These are phyloP conservation scores for Diabrotica undecimpunctata DNA, from an alignment of 1,140 invertebrate genomes.

Conservation along the genomic window DNA sequence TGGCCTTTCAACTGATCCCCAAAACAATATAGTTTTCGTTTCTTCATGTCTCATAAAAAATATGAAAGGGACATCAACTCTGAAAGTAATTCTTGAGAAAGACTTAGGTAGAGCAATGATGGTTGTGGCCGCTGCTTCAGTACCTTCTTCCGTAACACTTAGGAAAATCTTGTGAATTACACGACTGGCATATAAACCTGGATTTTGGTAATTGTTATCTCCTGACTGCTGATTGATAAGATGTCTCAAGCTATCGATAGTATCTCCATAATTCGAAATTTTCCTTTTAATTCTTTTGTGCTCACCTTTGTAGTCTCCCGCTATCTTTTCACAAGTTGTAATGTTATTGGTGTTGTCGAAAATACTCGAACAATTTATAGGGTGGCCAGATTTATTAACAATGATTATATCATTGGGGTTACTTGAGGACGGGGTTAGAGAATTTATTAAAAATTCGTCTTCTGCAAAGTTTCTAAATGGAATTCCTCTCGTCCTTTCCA, in stretches of 20 bases:
- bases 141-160: slow-evolving; percentile 68
- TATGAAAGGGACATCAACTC: slow-evolving; percentile 70
- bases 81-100: slow-evolving; percentile 55
- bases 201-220: slow-evolving; percentile 40
- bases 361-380: slow-evolving; percentile 38
- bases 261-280: slow-evolving; percentile 8
- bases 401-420: slow-evolving; percentile 33
- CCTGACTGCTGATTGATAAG: slow-evolving; percentile 33
- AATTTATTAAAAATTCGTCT: slow-evolving; percentile 3
- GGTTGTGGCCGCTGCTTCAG: slow-evolving; percentile 65
- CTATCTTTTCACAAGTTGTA: slow-evolving; percentile 31
- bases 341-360: slow-evolving; percentile 28
- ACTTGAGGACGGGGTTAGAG: slow-evolving; percentile 13
- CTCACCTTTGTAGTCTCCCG: slow-evolving; percentile 15
- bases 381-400: slow-evolving; percentile 36
- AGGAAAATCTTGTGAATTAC: slow-evolving; percentile 64
- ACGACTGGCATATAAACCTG: slow-evolving; percentile 57
- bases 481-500: not conserved
- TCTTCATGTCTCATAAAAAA: slow-evolving; percentile 71
- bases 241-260: slow-evolving; percentile 34
- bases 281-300: not conserved
- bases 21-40: slow-evolving; percentile 63
- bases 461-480: not conserved
- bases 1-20: slow-evolving; percentile 63
- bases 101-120: slow-evolving; percentile 52